Base-by-base conservation (phyloP, 2,113 vertebrate genomes). In the Oreochromis niloticus region DNA sequence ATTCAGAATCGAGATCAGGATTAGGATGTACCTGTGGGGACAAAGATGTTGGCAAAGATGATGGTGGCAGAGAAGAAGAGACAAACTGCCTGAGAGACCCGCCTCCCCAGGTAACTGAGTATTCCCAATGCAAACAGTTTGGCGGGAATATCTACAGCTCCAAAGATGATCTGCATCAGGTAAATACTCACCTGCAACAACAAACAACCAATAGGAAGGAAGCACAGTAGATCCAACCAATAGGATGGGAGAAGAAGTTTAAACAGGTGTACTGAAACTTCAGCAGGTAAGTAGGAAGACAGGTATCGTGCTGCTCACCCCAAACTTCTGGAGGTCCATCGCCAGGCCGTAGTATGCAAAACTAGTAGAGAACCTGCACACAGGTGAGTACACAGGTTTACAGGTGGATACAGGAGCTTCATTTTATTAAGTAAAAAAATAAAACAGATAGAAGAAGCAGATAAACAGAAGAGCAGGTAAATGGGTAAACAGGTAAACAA, bases 261-360 rank as follows among this genome's bases (percentile, higher is more conserved):
- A 27, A 85, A 48, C 6, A 30, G n/a, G 24, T 34, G n/a, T 39
- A 27, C 36, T 78, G 24, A 57, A 75, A 56, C 36, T 6, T 48
- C 19, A 57, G 19, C 32, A 61, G n/a, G 17, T 13, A 36, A 19
- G 32, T 41, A 48, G 36, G 30, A 30, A 55, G 9, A 48, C 24
- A 14, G 10, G 22, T 63, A 52, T 75, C 4, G 52, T 9, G 41
- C 14, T 13, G 88, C 94, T 95, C 71, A 95, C 97, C 2, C 98
- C 98, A 0, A 99, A 99, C 92, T 97, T 97, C 89, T 99, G 98
- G 66, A 99, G 94, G 81, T 99, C 98, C 97, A 99, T 98, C 11
- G 97, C 97, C 92, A 99, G 80, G 14, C 98, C 97, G 0, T 99
- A 99, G 93, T 98, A 99, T 1, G 98, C 97, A 93, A 99, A 99